Base-by-base conservation (phyloP, 2,888 invertebrate genomes). In the Tolmerus cingulatus region DNA sequence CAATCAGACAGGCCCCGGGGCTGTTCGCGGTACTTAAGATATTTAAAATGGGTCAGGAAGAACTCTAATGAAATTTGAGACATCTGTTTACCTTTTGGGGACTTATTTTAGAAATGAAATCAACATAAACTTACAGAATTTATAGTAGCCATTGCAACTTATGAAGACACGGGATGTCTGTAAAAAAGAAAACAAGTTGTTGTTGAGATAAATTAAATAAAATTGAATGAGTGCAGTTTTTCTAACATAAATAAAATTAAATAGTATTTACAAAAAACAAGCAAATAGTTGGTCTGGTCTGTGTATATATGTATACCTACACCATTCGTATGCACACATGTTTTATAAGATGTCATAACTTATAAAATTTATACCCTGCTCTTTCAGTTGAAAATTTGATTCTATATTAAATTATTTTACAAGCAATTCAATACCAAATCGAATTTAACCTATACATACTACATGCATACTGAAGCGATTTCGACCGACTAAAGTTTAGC, bases 101-200 rank as follows among this genome's bases (percentile, higher is more conserved):
- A 51, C 55, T 30, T 46, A 81, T 51, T 30, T 34, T n/a, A 57
- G 12, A 66, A 82, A 57, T 66, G 90, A 82, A 7, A 23, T 57
- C 34, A 51, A 66, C 30, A 66, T 14, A 37, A 37, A 92, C 92
- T 92, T 92, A 92, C 92, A 92, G 92, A 91, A 90, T 92, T 92
- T 90, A 92, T 90, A 90, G 92, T 91, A 90, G 92, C 92, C 92
- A 92, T 92, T 89, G 78, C 88, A 76, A 55, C 30, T 79, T 34
- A 40, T 66, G 86, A 86, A 88, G 87, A 88, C 88, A 87, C 82
- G 57, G 79, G 76, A 87, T 87, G 88, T 87, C 88, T 88, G 87
- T 43, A 88, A 88, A n/a, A 74, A 84, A 87, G 37, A 74, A 82
- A 23, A 82, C 66, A 23, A 81, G 0, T 27, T 23, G 12, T 27